Conservation (phyloP, 2,888 invertebrate species). For the Schizaphis graminum region DNA sequence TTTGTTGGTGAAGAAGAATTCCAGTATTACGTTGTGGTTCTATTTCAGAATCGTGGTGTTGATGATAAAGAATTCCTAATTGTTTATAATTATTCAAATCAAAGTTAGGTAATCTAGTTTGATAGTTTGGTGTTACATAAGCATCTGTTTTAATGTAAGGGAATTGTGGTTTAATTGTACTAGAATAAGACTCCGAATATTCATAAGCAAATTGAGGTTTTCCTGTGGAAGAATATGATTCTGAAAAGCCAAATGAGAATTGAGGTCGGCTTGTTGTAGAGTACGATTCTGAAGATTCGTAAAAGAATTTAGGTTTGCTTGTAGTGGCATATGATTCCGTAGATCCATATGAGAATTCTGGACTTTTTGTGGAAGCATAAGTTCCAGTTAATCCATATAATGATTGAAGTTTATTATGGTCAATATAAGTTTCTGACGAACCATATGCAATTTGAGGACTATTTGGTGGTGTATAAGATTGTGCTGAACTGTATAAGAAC, state of each 20-base stretch:
- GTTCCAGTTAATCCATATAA: background rate
- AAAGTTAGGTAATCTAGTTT: background rate
- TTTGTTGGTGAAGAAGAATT: conserved; percentile 50
- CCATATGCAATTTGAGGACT: background rate
- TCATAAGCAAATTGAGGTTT: background rate
- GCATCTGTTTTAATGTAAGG: background rate
- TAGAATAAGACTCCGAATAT: conserved; percentile 12
- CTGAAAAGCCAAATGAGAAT: background rate
- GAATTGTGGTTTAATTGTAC: conserved; percentile 16
- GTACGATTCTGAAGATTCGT: conserved; percentile 14
- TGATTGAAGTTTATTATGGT: background rate
- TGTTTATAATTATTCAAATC: conserved; percentile 33
- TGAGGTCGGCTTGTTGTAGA: conserved; percentile 25
- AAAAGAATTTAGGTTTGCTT: conserved; percentile 42
- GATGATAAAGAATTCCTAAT: conserved; percentile 52
- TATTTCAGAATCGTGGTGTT: conserved; percentile 19
- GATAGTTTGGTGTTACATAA: conserved; percentile 19
- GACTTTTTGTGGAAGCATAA: background rate
- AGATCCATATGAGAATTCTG: conserved; percentile 3
- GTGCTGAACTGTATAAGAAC: conserved; percentile 7
- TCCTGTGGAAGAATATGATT: conserved; percentile 17
- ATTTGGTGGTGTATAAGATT: conserved; percentile 12
- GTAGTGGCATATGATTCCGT: conserved; percentile 27
- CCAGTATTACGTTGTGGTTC: background rate
- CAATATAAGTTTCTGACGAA: background rate